phyloP scores from a whole-genome alignment of 2,113 vertebrate species.

The Pluvianellus socialis region DNA sequence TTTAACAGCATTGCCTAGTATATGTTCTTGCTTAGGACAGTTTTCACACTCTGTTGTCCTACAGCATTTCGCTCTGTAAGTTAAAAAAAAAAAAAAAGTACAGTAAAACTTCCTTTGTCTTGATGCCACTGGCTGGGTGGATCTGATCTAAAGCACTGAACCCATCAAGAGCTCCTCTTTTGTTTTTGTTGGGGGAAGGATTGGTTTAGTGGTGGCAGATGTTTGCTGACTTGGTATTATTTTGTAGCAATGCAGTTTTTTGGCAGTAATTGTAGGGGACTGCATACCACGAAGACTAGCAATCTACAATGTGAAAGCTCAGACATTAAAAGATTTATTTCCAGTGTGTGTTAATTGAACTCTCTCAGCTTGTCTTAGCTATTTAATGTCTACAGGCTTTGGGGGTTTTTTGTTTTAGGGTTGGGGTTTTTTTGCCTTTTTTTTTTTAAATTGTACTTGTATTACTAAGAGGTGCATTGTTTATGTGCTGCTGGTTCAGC shows the following conservation, averaged over 20 bases:
- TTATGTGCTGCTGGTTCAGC: background rate
- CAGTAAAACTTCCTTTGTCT: background rate
- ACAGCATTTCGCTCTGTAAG: background rate
- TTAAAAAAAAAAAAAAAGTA: background rate
- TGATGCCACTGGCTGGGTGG: background rate
- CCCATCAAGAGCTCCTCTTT: background rate
- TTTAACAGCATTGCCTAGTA: background rate
- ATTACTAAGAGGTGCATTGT: background rate
- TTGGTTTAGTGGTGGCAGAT: background rate
- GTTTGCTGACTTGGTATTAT: background rate
- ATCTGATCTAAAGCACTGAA: background rate
- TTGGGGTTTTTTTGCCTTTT: no score
- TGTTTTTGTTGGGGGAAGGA: background rate
- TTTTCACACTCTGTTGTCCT: background rate
- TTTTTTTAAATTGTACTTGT: background rate
- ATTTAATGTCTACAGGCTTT: background rate
- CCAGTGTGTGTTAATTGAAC: background rate
- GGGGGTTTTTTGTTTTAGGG: fast-evolving
- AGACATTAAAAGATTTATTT: background rate
- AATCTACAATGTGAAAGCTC: background rate
- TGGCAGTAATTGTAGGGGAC: background rate
- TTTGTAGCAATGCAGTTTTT: background rate
- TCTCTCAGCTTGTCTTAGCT: background rate
- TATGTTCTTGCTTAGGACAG: background rate
- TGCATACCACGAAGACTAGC: background rate